Percentiles rank a stretch among this genome's conserved stretches.
Conservation (phyloP, 2,113 vertebrate species). For the Leucosticte australis region DNA sequence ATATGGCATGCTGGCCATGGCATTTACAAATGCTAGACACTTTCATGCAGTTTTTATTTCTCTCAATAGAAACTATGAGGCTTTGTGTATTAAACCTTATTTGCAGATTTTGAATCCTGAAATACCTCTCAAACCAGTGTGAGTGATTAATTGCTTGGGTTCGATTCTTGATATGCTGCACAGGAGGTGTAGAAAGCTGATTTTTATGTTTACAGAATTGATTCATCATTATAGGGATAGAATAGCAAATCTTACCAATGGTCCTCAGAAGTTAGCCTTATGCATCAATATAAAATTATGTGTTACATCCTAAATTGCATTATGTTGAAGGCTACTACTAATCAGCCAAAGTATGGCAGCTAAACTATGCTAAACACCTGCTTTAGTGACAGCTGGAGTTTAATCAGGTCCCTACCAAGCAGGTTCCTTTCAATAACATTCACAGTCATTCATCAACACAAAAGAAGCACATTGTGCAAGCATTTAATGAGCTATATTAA, state of each 20-base stretch:
- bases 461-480: neutral
- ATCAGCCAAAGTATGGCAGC: neutral
- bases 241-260: neutral
- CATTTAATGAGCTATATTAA: conserved; percentile 25
- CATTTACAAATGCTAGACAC: neutral
- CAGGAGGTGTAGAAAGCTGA: neutral
- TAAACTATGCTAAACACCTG: neutral
- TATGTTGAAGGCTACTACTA: neutral
- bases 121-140: neutral
- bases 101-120: neutral
- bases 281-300: neutral
- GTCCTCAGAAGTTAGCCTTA: neutral
- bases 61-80: neutral
- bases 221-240: neutral
- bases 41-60: neutral
- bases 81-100: neutral
- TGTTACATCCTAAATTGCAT: neutral
- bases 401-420: neutral
- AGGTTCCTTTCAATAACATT: conserved; percentile 13
- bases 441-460: neutral
- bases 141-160: neutral
- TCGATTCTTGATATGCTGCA: neutral
- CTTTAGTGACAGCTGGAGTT: neutral
- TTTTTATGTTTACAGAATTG: neutral
- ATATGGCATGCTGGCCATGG: neutral